A percentile compares a stretch with the other conserved stretches of the same genome.
These are phyloP conservation scores for Macrosiphum euphorbiae DNA, from an alignment of 2,888 invertebrate genomes.

Conservation along the genomic window DNA sequence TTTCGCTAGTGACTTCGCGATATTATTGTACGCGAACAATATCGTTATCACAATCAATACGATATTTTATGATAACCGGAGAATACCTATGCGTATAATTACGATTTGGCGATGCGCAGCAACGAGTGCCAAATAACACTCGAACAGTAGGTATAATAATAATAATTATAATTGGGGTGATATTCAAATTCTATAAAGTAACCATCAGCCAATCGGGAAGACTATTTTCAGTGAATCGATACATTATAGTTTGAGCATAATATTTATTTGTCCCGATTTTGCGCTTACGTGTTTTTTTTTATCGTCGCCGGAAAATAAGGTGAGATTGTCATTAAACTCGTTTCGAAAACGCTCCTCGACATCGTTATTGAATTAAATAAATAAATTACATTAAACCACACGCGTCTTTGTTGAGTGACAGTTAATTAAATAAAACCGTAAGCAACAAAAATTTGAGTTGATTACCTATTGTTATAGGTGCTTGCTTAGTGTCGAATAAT, in stretches of 20 bases:
- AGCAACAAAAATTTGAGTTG: background rate
- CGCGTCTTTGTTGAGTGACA: too few species aligned
- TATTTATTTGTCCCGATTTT: background rate
- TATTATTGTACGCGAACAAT: background rate
- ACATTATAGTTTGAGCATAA: background rate
- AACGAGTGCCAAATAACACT: background rate
- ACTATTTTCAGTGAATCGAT: background rate
- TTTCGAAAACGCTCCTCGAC: background rate
- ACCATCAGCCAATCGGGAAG: background rate
- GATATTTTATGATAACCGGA: background rate
- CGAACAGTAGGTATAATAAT: background rate
- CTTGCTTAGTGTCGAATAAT: background rate
- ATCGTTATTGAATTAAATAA: background rate
- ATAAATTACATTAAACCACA: background rate
- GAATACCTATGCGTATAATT: background rate
- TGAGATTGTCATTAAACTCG: background rate
- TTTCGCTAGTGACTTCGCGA: background rate
- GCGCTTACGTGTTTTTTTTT: background rate
- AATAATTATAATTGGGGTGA: background rate
- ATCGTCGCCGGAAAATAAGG: background rate
- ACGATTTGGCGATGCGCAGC: background rate
- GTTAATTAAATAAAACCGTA: background rate
- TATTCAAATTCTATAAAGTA: background rate
- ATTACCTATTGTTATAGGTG: background rate
- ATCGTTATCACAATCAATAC: background rate